Base-by-base conservation (phyloP, 2,888 invertebrate species). In the Harmothoe impar region DNA sequence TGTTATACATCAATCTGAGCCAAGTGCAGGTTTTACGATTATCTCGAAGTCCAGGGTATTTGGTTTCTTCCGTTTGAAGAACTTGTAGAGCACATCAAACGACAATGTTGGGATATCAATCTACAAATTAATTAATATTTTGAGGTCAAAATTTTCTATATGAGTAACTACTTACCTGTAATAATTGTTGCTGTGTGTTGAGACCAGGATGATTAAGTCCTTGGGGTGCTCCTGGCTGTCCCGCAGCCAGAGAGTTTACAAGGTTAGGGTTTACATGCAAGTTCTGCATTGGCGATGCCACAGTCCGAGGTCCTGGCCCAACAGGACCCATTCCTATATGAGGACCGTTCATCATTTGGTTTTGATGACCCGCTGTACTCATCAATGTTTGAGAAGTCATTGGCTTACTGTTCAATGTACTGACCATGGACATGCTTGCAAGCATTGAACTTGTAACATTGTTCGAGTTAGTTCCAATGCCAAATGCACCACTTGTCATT, bases 311-410 rank as follows among this genome's bases (percentile, higher is more conserved):
- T 43, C 35, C 84, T 31, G 54, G 52, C 33, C 93, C 85, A 89
- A 92, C 90, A 89, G 91, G 91, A 33, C 91, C 93, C 93, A 91
- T 93, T 93, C 81, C 92, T 92, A 92, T 93, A 89, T 94, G 94
- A 89, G 95, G 95, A 92, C 95, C 95, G 93, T 95, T 96, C 89
- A 94, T 92, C 92, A 95, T 93, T 93, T 92, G 92, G 81, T 91
- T 91, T 89, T 92, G 89, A 81, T 91, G 89, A 29, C 86, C 86
- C 3, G 86, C 52, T 86, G 86, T 86, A 54, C 86, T 92, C 78
- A 90, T 89, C 72, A 91, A 56, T 43, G 89, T 72, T 85, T 93
- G 93, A 78, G 92, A 91, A 89, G 91, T 90, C 86, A 92, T 90
- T 54, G 92, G 91, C 84, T 92, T 92, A 78, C 86, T 68, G 56